Evolutionary conservation across 2,797 vertebrate species (phyloP).

Genomic region (Tachyglossus aculeatus): DNA sequence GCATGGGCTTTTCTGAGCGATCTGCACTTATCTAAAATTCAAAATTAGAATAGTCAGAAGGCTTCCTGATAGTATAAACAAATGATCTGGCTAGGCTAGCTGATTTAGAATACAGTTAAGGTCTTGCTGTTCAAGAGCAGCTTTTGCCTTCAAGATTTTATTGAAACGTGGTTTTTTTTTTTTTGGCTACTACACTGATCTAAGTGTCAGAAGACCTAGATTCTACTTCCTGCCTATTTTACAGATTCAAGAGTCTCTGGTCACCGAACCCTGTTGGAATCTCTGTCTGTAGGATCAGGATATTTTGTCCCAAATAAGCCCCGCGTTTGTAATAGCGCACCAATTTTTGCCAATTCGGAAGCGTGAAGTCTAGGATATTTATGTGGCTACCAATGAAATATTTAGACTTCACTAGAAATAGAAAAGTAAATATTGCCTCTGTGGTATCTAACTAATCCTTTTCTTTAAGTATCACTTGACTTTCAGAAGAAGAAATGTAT

Average conservation of each 20-base stretch:
- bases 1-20: no score
- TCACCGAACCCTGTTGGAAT: conserved; percentile 3
- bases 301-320: not conserved
- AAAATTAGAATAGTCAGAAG: no score
- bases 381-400: not conserved
- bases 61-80: no score
- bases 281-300: not conserved
- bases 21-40: no score
- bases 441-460: not conserved
- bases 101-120: no score
- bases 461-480: conserved; percentile 32
- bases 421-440: not conserved
- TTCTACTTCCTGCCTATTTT: conserved; percentile 9
- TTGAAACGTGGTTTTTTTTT: no score
- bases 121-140: no score
- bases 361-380: not conserved
- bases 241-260: conserved; percentile 9
- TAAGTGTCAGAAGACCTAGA: not conserved
- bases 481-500: not conserved
- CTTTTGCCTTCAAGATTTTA: no score
- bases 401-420: conserved; percentile 1
- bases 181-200: not conserved
- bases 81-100: no score
- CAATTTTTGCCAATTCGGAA: not conserved
- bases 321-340: not conserved